Base-by-base conservation (phyloP, 2,797 vertebrate species). In the Danionella dracula region DNA sequence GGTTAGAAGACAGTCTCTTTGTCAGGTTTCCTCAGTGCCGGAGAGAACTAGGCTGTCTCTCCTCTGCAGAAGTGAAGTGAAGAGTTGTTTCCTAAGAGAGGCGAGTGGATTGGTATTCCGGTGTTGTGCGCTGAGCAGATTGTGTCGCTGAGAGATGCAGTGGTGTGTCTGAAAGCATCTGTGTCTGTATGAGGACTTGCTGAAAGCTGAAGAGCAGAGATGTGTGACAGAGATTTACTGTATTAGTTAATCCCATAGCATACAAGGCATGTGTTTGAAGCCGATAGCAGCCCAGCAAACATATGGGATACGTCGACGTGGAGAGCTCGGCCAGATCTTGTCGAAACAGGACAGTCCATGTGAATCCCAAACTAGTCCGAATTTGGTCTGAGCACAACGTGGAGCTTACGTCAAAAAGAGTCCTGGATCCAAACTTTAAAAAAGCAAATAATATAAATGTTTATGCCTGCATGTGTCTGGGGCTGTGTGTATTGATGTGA, bases 1-100 rank as follows among this genome's bases (percentile, higher is more conserved):
- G 66, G 66, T 68, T 55, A 45, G 66, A 60, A 53, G 38, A 19
- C 51, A 53, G 45, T 59, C 19, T 57, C 41, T 69, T 58, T 69
- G 17, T 59, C 61, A 68, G 55, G 4, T 40, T 19, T 54, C 40
- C 29, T 71, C 42, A 59, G 17, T 64, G 12, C 70, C 66, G 38
- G 68, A 56, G 35, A 68, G 64, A 80, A 76, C 42, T 73, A 76
- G 72, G 70, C 53, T 62, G 40, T 40, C 15, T 57, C 63, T 48
- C 58, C 53, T 62, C 44, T 46, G 42, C 6, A 3, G 3, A 27
- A 27, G 54, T 56, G 59, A 21, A 64, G 51, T 27, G 27, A 40
- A 55, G 67, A 55, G 60, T 68, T 54, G 64, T 53, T 54, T 32
- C 48, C 50, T 13, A 37, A 48, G 29, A 8, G 59, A 42, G 8